A percentile compares a stretch with the other conserved stretches of the same genome.
Conservation (phyloP, 2,113 vertebrate species). For the Sylvilagus bachmani region DNA sequence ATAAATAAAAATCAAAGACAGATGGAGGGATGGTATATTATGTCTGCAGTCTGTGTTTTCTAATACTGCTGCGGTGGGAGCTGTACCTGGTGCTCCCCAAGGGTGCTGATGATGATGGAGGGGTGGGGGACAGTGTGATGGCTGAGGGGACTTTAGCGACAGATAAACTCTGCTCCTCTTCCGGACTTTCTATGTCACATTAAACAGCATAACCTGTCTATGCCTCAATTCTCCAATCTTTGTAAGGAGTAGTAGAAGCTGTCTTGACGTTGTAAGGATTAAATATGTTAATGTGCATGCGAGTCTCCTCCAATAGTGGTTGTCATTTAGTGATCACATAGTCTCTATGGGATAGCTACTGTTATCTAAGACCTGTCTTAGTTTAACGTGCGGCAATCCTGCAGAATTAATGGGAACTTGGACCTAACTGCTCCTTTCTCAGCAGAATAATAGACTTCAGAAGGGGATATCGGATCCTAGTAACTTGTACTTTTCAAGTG, state of each 20-base stretch:
- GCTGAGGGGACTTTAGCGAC: neutral
- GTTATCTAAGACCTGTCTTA: slow-evolving; percentile 23
- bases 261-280: neutral
- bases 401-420: neutral
- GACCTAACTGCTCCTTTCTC: neutral
- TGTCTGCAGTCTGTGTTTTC: neutral
- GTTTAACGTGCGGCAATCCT: neutral
- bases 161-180: neutral
- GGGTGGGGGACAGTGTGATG: neutral
- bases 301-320: neutral
- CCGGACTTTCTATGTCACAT: neutral
- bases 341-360: neutral
- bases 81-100: neutral
- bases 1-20: slow-evolving; percentile 28
- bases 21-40: neutral
- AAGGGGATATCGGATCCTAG: neutral
- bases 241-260: neutral
- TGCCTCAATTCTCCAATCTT: neutral
- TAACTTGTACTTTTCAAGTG: slow-evolving; percentile 37
- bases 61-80: neutral
- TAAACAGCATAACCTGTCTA: neutral
- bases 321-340: neutral
- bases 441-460: neutral
- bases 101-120: neutral
- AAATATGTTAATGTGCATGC: neutral